Conservation (phyloP, 2,888 invertebrate genomes). For the Hypomecis atomaria region DNA sequence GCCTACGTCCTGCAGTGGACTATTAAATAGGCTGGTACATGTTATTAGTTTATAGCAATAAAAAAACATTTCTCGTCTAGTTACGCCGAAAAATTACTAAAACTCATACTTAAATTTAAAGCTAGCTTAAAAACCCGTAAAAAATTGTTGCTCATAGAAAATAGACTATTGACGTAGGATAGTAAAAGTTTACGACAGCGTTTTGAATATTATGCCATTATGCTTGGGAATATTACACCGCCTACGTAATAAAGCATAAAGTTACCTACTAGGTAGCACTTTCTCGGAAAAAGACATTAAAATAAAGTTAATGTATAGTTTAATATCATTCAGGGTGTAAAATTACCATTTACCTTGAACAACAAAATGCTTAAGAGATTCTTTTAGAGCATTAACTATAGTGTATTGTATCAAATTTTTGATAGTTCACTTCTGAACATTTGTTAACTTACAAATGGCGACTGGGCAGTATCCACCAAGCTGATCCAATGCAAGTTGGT, state of each 20-base stretch:
- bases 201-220: slow-evolving; percentile 25
- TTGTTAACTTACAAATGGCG: too few relatives aligned
- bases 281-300: slow-evolving; percentile 22
- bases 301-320: slow-evolving; percentile 12
- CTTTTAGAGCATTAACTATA: not conserved
- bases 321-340: slow-evolving; percentile 1
- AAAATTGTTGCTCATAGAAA: not conserved
- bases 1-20: too few relatives aligned
- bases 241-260: not conserved
- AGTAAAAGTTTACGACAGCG: slow-evolving; percentile 18
- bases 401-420: not conserved
- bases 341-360: slow-evolving; percentile 9
- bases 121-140: too few relatives aligned
- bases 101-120: too few relatives aligned
- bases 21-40: too few relatives aligned
- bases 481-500: too few relatives aligned
- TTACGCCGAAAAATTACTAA: too few relatives aligned
- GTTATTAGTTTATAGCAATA: too few relatives aligned
- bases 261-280: slow-evolving; percentile 5
- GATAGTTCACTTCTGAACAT: too few relatives aligned
- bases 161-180: not conserved
- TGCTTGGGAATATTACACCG: slow-evolving; percentile 6
- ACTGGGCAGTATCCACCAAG: too few relatives aligned
- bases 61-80: too few relatives aligned
- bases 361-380: slow-evolving; percentile 2